Percentiles rank a stretch among this genome's conserved stretches.
Conservation (phyloP, 2,888 invertebrate genomes). For the Pantelozetes paolii region DNA sequence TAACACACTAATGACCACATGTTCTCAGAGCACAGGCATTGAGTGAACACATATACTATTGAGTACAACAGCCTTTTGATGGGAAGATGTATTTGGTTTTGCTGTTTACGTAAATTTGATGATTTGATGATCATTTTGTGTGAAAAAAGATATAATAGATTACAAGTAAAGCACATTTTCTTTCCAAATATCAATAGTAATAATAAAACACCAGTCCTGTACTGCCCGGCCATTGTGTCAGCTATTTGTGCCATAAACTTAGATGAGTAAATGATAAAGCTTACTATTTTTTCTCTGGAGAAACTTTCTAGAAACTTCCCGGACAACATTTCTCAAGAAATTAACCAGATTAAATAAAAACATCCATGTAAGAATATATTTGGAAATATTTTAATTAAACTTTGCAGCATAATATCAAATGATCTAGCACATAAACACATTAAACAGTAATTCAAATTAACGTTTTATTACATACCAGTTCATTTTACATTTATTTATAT, state of each 20-base stretch:
- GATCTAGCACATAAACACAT: too few species aligned
- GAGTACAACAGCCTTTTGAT: slow-evolving; percentile 3
- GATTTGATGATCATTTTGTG: slow-evolving; percentile 29
- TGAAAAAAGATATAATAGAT: not conserved
- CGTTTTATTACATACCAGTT: too few species aligned
- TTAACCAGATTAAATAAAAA: too few species aligned
- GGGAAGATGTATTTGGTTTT: slow-evolving; percentile 18
- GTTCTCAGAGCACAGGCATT: not conserved
- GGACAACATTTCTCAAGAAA: too few species aligned
- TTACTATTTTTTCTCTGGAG: too few species aligned
- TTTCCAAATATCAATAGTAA: slow-evolving; percentile 5
- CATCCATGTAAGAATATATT: too few species aligned
- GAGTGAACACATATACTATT: not conserved
- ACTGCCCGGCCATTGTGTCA: not conserved
- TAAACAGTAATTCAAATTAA: too few species aligned
- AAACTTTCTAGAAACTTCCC: too few species aligned
- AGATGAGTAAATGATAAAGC: too few species aligned
- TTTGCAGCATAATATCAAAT: too few species aligned
- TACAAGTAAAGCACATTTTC: not conserved
- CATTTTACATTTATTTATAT: too few species aligned
- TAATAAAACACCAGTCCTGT: slow-evolving; percentile 4
- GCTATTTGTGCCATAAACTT: slow-evolving; percentile 21
- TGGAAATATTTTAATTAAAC: too few species aligned
- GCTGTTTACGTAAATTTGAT: slow-evolving; percentile 37
- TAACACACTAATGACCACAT: slow-evolving; percentile 35